Base-by-base conservation (phyloP, 2,888 invertebrate species). In the Idaea biselata region DNA sequence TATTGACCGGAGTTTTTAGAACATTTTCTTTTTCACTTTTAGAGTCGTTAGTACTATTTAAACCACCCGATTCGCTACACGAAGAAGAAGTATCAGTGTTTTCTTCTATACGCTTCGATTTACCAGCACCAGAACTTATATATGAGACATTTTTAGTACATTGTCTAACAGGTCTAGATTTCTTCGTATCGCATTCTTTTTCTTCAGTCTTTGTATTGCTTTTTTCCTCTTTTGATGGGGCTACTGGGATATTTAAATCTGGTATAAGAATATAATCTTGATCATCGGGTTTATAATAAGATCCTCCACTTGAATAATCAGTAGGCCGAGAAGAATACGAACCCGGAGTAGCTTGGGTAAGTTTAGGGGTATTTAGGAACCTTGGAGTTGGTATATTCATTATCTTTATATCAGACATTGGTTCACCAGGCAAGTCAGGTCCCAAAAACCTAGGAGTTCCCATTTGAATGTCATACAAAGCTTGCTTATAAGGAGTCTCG, bases 231-330 rank as follows among this genome's bases (percentile, higher is more conserved):
- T 77, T 80, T 44, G 78, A 74, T n/a, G 77, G 79, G 55, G 79
- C 75, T 14, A 78, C 76, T 44, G 80, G 73, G 72, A 79, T 82
- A 59, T 75, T 80, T 60, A 85, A 68, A 67, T 90, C 89, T 18
- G 82, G 77, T 8, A 82, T 71, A 44, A 80, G 82, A 60, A 86
- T 66, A 67, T 86, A 89, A 73, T 94, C 94, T 63, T 94, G 93
- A 73, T 94, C 94, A 74, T 94, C 94, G 0, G 94, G 94, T 66
- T 93, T 93, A 73, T 94, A 94, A 73, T 94, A 94, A 2, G 94
- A 94, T 2, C 94, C 93, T 6, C 94, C 91, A 62, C 94, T 94
- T 8, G 94, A 94, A 79, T 94, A 94, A 71, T 94, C 94, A 0
- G 94, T 94, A 55, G 89, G 90, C 6, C 92, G 83, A 31, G 91